Percentiles rank a stretch among this genome's conserved stretches.
phyloP scores from a whole-genome alignment of 2,888 invertebrate genomes.

The Oscheius myriophilus region DNA sequence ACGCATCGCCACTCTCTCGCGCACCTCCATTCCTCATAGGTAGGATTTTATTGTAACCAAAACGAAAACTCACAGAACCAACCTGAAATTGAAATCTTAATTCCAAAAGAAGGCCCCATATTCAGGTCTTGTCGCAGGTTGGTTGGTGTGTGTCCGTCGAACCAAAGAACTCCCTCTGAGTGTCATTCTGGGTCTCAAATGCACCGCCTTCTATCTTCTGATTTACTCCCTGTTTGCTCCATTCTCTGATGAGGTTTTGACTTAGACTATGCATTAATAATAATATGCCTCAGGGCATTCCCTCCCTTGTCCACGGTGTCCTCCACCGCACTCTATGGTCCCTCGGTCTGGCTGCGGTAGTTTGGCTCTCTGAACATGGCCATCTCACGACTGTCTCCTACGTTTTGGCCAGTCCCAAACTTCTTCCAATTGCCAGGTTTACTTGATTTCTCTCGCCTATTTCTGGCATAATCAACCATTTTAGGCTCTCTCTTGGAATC shows the following conservation, averaged over 20 bases:
- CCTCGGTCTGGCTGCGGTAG: slow-evolving; percentile 34
- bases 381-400: slow-evolving; percentile 29
- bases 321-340: slow-evolving; percentile 40
- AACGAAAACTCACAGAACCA: neutral
- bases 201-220: slow-evolving; percentile 2
- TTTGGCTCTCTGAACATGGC: slow-evolving; percentile 34
- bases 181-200: neutral
- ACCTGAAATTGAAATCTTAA: neutral
- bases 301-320: slow-evolving; percentile 33
- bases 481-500: slow-evolving; percentile 53
- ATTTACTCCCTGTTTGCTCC: slow-evolving; percentile 23
- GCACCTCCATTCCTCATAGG: slow-evolving; percentile 49
- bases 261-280: too few species aligned
- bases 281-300: slow-evolving; percentile 1
- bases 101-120: too few species aligned
- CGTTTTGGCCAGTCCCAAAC: slow-evolving; percentile 29
- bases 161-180: neutral
- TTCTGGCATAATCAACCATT: neutral
- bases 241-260: slow-evolving; percentile 22
- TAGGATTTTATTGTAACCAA: neutral
- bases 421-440: slow-evolving; percentile 35
- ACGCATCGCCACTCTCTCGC: slow-evolving; percentile 42
- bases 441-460: neutral
- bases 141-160: slow-evolving; percentile 10
- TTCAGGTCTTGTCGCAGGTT: slow-evolving; percentile 13